These are phyloP conservation scores for Melanostoma scalare DNA, from an alignment of 2,888 invertebrate genomes.

Conservation along the genomic window DNA sequence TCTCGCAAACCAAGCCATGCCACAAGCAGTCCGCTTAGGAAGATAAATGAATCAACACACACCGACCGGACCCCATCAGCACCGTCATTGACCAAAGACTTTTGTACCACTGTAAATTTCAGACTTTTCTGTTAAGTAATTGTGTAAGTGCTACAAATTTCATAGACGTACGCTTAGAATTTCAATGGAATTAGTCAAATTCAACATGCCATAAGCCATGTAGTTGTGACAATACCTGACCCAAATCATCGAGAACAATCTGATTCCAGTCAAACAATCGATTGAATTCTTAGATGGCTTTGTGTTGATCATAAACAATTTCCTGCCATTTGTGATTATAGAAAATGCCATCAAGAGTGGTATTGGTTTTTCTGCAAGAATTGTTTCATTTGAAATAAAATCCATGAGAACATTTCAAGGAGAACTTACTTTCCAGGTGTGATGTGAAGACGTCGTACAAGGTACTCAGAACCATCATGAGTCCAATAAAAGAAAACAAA, in stretches of 20 bases:
- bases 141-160: neutral
- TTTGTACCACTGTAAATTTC: conserved; percentile 76
- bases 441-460: too few relatives aligned
- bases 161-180: neutral
- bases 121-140: neutral
- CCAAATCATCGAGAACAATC: conserved; percentile 27
- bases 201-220: too few relatives aligned
- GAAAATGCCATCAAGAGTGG: conserved; percentile 13
- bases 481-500: too few relatives aligned
- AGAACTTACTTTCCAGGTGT: too few relatives aligned
- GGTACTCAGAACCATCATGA: too few relatives aligned
- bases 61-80: conserved; percentile 82
- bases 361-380: neutral
- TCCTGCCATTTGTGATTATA: conserved; percentile 8
- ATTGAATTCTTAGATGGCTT: conserved; percentile 3
- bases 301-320: conserved; percentile 10
- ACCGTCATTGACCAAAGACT: conserved; percentile 79
- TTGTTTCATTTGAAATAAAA: too few relatives aligned
- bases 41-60: conserved; percentile 86
- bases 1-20: conserved; percentile 81
- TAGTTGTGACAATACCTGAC: neutral
- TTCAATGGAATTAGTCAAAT: too few relatives aligned
- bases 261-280: conserved; percentile 24
- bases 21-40: conserved; percentile 84
- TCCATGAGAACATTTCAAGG: too few relatives aligned